Evolutionary conservation across 2,113 vertebrate species (phyloP).

Genomic region (Lethenteron reissneri): DNA sequence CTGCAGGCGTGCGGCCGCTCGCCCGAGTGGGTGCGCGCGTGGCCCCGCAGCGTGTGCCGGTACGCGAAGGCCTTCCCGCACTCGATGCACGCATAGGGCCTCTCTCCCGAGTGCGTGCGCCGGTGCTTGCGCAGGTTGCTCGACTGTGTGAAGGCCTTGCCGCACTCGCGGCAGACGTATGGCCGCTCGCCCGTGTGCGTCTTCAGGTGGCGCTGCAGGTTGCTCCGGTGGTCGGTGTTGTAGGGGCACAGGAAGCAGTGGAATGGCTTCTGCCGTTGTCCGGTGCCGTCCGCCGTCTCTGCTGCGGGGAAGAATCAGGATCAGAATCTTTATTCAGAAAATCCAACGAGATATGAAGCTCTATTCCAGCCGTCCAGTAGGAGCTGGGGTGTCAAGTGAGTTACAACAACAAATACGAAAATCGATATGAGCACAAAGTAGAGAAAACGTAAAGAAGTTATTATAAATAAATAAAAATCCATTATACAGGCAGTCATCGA

Average conservation of each 20-base stretch:
- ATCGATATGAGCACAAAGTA: too few species aligned
- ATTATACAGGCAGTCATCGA: too few species aligned
- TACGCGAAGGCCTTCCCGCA: conserved; percentile 1
- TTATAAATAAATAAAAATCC: too few species aligned
- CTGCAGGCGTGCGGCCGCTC: conserved; percentile 4
- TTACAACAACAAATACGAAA: too few species aligned
- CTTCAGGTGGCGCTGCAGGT: neutral
- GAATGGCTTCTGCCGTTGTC: neutral
- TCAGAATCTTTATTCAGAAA: too few species aligned
- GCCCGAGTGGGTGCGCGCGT: conserved; percentile 1
- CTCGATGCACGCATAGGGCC: neutral
- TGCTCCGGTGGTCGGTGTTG: neutral
- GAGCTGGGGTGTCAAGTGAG: too few species aligned
- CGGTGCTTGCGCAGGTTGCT: neutral
- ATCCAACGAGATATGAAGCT: too few species aligned
- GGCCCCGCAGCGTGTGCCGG: conserved; percentile 2
- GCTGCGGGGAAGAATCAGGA: too few species aligned
- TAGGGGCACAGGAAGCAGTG: neutral
- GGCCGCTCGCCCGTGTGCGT: conserved; percentile 4
- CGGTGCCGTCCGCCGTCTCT: too few species aligned
- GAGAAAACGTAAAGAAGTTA: too few species aligned
- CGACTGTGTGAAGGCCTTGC: neutral
- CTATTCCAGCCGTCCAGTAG: too few species aligned
- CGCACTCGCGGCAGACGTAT: neutral
- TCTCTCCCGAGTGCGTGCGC: neutral